Base-by-base conservation (phyloP, 2,113 vertebrate genomes). In the Oxygymnocypris stewartii region DNA sequence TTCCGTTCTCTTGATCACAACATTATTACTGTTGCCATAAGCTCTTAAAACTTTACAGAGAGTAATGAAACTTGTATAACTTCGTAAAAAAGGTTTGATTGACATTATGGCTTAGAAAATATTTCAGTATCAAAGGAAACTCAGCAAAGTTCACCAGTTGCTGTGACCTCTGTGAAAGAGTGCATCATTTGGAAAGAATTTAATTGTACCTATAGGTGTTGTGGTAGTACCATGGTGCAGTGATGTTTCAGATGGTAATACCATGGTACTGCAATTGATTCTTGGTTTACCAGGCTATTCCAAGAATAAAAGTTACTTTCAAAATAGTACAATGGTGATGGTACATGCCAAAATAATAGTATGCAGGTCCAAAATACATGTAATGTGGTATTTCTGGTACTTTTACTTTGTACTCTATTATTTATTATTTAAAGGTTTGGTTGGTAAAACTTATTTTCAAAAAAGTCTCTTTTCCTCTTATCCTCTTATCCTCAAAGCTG, bases 1-100 rank as follows among this genome's bases (percentile, higher is more conserved):
- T 82, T 71, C 63, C 81, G 7, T 35, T 7, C 25, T 69, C 80
- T 65, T 12, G 59, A 81, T 75, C 23, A 13, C 59, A 67, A 23
- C 4, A 9, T 47, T 65, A 82, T 49, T 69, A 20, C 40, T 49
- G 25, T 35, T 82, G 25, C 61, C 42, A 67, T 65, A 47, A 47
- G 79, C 40, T 67, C 6, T 47, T 67, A 25, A 49, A 82, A 6
- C 59, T 51, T 69, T 65, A 28, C 7, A 28, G 59, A 81, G 59
- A 65, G 40, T 40, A 81, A 81, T 47, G 0, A 65, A 47, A 47
- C 40, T 31, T 6, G n/a, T 31, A 20, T 47, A 42, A 31, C 6
- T 49, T 23, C 18, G 61, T n/a, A 47, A 25, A n/a, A 82, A 65
- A 49, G 31, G 79, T 40, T 79, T 59, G 31, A 61, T 14, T n/a